These are phyloP conservation scores for Ctenodactylus gundi DNA, from an alignment of 2,113 vertebrate species.

Conservation along the genomic window DNA sequence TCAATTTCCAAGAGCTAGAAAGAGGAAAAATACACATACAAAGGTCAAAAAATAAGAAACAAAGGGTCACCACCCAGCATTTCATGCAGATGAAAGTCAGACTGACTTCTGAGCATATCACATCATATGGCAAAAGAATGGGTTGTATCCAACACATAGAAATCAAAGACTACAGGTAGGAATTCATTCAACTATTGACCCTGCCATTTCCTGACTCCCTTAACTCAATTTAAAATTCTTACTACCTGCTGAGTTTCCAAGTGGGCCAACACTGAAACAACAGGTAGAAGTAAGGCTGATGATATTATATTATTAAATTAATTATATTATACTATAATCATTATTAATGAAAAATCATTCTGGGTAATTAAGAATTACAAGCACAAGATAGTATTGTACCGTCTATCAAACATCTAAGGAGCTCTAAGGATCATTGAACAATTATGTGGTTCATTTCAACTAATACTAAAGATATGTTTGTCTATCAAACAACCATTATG, in stretches of 20 bases:
- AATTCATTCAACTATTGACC: background rate
- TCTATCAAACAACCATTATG: background rate
- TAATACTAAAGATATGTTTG: constrained; percentile 32
- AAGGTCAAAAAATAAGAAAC: background rate
- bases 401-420: constrained; percentile 33
- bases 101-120: background rate
- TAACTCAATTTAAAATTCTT: background rate
- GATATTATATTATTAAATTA: constrained; percentile 11
- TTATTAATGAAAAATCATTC: constrained; percentile 33
- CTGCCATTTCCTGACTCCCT: background rate
- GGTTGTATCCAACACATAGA: background rate
- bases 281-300: background rate
- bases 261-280: constrained; percentile 18
- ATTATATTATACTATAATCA: constrained; percentile 47
- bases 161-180: constrained; percentile 9
- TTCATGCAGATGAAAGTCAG: background rate
- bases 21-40: background rate
- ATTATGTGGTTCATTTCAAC: background rate
- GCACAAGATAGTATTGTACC: background rate
- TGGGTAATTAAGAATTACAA: background rate
- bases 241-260: constrained; percentile 18
- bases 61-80: background rate
- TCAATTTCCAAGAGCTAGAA: background rate
- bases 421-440: background rate
- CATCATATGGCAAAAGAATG: background rate